Conservation (phyloP, 2,797 vertebrate genomes). For the Spea hammondii region DNA sequence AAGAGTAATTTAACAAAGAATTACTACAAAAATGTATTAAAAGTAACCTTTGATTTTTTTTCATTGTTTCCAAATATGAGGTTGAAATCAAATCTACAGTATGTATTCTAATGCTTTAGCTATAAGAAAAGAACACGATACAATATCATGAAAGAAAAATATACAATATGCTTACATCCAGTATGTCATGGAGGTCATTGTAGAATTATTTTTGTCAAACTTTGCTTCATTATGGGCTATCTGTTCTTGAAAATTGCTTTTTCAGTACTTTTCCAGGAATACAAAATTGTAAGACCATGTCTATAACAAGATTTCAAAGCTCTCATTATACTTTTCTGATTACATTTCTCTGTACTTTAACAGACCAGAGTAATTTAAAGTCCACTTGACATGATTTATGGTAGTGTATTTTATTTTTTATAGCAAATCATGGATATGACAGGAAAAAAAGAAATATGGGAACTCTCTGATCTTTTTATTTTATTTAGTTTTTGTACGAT, state of each 20-base stretch:
- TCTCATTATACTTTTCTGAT: slow-evolving; percentile 44
- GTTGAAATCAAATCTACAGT: too few species aligned
- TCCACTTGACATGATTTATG: slow-evolving; percentile 50
- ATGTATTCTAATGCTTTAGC: too few species aligned
- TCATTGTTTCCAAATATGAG: too few species aligned
- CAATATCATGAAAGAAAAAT: too few species aligned
- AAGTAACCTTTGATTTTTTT: too few species aligned
- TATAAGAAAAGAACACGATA: too few species aligned
- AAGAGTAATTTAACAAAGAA: too few species aligned
- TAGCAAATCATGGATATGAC: slow-evolving; percentile 24
- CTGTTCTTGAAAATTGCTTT: slow-evolving; percentile 45
- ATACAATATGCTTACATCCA: too few species aligned
- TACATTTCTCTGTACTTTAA: slow-evolving; percentile 40
- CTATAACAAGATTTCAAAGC: slow-evolving; percentile 39
- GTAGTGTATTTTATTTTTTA: slow-evolving; percentile 13
- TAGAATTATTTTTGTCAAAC: slow-evolving; percentile 26
- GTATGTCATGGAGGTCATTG: background rate
- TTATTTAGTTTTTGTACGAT: background rate
- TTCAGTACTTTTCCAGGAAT: slow-evolving; percentile 37
- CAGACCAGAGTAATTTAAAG: slow-evolving; percentile 28
- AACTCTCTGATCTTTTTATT: background rate
- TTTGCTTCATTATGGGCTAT: slow-evolving; percentile 32
- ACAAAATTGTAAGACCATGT: slow-evolving; percentile 31
- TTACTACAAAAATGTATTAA: too few species aligned
- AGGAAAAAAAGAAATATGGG: background rate